Base-by-base conservation (phyloP, 2,888 invertebrate species). In the Leucophenga maculata region DNA sequence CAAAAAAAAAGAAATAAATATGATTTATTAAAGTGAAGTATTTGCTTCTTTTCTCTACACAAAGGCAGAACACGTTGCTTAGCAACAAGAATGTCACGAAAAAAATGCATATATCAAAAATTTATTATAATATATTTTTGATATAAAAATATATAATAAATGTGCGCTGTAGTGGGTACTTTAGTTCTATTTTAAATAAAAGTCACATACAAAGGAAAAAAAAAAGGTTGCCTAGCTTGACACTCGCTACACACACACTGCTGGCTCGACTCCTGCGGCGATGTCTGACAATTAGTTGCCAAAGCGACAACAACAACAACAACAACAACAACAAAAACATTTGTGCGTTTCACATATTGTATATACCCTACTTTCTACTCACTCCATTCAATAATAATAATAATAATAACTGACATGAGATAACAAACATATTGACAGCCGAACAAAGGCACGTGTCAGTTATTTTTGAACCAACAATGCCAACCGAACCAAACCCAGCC, bases 251-350 rank as follows among this genome's bases (percentile, higher is more conserved):
- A 6, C 11, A 9, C 39, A 6, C 26, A 26, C 26, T 26, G 39
- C 39, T 39, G 39, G n/a, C n/a, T 32, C 32, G 8, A 39, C 39
- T 39, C 39, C 39, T 39, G 39, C 39, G 39, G 39, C 39, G 6
- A 39, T 39, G 39, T 39, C 39, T 79, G 82, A 80, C 80, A 80
- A 80, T 80, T 80, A 82, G 80, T 80, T 80, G 75, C 80, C 80
- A 80, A 77, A 78, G 80, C 82, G 80, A 82, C 80, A 82, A 78
- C 82, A 80, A 80, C 75, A 80, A 78, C 78, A 26, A 39, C 82
- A 79, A 80, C 80, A 79, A 20, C 44, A 80, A 79, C 78, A 80
- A 80, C 80, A 82, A 79, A 11, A 14, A 39, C 22, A 46, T 11
- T 6, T 32, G 50, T 68, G 71, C 64, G 54, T 78, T 72, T 72